These are phyloP conservation scores for Pycnomerus fuliginosus DNA, from an alignment of 2,888 invertebrate species.

Conservation along the genomic window DNA sequence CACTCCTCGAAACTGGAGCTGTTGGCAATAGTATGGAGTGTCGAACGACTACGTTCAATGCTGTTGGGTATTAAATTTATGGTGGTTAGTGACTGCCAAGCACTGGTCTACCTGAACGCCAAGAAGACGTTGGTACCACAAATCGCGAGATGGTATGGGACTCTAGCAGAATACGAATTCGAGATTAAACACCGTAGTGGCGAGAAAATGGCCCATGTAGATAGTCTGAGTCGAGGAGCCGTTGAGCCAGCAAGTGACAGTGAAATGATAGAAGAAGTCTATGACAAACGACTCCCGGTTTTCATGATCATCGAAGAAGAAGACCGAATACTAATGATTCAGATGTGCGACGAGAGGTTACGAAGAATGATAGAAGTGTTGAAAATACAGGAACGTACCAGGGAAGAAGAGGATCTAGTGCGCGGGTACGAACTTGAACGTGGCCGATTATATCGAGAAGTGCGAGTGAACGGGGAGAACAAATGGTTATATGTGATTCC, in stretches of 20 bases:
- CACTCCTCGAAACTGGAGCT: conserved; percentile 33
- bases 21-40: conserved; percentile 33
- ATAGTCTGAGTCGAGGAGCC: conserved; percentile 31
- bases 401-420: too few species aligned
- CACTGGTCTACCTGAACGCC: conserved; percentile 29
- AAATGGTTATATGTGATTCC: too few species aligned
- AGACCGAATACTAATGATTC: too few species aligned
- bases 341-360: too few species aligned
- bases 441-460: too few species aligned
- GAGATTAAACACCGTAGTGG: conserved; percentile 31
- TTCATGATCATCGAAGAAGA: too few species aligned
- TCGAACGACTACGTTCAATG: conserved; percentile 31
- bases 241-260: conserved; percentile 15
- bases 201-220: conserved; percentile 30
- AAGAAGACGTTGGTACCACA: conserved; percentile 33
- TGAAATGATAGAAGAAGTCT: too few species aligned
- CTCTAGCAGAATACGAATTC: conserved; percentile 30
- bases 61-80: conserved; percentile 32
- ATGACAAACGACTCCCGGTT: too few species aligned
- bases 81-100: conserved; percentile 37
- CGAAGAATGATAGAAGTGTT: too few species aligned
- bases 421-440: too few species aligned
- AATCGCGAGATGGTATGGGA: conserved; percentile 29
- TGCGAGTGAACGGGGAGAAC: too few species aligned
- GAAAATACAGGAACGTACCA: too few species aligned